Evolutionary conservation across 30 jellyfish, hydroid and myxozoan genomes (phyloP).

Genomic region (Turritopsis dohrnii): DNA sequence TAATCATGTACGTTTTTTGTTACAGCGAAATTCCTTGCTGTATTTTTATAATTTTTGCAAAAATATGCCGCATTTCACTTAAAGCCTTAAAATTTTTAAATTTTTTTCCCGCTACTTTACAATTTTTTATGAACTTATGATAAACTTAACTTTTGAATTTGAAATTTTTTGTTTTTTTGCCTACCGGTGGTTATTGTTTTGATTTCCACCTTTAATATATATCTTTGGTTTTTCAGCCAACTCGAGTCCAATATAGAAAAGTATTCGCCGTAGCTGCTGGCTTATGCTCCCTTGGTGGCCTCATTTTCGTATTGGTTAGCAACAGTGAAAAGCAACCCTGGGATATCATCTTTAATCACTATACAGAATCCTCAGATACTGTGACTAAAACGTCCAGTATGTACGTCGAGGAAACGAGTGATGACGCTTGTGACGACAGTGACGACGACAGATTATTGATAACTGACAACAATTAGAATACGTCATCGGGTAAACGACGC

Average conservation of each 20-base stretch:
- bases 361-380: background rate
- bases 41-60: too few relatives aligned
- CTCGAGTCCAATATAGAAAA: conserved; percentile 57
- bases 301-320: conserved; percentile 24
- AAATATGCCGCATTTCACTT: too few relatives aligned
- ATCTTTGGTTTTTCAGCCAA: conserved; percentile 63
- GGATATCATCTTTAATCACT: conserved; percentile 5
- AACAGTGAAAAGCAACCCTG: conserved; percentile 59
- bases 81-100: too few relatives aligned
- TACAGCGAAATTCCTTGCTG: too few relatives aligned
- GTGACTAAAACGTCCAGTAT: background rate
- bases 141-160: too few relatives aligned
- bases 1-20: background rate
- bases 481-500: too few relatives aligned
- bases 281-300: conserved; percentile 45
- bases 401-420: background rate
- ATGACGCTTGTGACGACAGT: background rate
- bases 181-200: too few relatives aligned
- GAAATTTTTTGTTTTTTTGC: background rate
- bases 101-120: too few relatives aligned
- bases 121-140: too few relatives aligned
- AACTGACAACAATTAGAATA: background rate
- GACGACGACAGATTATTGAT: background rate
- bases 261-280: conserved; percentile 58
- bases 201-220: too few relatives aligned